phyloP scores from a whole-genome alignment of 2,797 vertebrate species.

The Mormyrops attenuatus region DNA sequence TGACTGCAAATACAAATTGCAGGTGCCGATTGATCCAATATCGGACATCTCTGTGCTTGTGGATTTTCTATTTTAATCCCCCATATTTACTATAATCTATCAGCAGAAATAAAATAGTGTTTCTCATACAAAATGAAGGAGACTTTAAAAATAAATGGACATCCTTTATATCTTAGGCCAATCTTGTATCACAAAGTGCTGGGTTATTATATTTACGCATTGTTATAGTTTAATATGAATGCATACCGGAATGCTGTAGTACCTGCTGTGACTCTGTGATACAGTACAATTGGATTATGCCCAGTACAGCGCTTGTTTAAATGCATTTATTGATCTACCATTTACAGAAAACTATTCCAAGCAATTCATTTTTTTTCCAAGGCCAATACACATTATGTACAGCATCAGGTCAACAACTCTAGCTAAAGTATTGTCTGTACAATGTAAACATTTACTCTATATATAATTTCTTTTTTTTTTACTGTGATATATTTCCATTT shows the following conservation, averaged over 20 bases:
- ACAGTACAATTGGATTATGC: slow-evolving; percentile 33
- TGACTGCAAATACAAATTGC: neutral
- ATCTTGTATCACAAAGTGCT: slow-evolving; percentile 43
- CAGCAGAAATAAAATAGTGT: slow-evolving; percentile 35
- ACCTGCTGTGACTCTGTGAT: slow-evolving; percentile 22
- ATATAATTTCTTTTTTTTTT: slow-evolving; percentile 62
- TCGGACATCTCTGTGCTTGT: neutral
- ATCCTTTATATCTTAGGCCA: slow-evolving; percentile 59
- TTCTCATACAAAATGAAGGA: slow-evolving; percentile 61
- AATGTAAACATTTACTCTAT: slow-evolving; percentile 80
- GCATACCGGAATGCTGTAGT: slow-evolving; percentile 48
- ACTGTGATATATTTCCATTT: slow-evolving; percentile 69
- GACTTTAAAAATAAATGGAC: slow-evolving; percentile 66
- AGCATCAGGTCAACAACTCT: slow-evolving; percentile 60
- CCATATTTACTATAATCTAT: neutral
- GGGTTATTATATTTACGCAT: slow-evolving; percentile 46
- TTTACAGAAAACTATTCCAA: slow-evolving; percentile 66
- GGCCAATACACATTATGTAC: slow-evolving; percentile 57
- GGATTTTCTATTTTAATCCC: slow-evolving; percentile 26
- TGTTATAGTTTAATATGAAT: slow-evolving; percentile 47
- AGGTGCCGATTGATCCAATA: neutral
- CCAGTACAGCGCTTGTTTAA: slow-evolving; percentile 55
- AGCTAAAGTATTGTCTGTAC: slow-evolving; percentile 71
- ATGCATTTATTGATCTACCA: slow-evolving; percentile 68
- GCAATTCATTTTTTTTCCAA: slow-evolving; percentile 49